Base-by-base conservation (phyloP, 2,113 vertebrate species). In the Regulus satrapa region DNA sequence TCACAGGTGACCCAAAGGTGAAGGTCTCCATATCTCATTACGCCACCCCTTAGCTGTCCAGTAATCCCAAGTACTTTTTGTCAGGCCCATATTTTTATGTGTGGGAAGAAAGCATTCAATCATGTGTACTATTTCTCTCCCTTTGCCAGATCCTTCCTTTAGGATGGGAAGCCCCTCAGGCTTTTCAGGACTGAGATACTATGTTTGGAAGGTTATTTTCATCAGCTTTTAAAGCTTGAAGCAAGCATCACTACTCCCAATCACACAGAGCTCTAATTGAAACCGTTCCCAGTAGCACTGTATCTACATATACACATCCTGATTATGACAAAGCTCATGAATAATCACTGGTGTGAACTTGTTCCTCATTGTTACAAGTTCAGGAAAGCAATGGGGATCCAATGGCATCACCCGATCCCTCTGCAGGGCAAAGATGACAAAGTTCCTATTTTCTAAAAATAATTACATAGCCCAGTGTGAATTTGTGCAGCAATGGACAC, bases 231-330 rank as follows among this genome's bases (percentile, higher is more conserved):
- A 93, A 95, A 91, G 89, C 73, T 76, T 86, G 68, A 85, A 83
- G 51, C 18, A 78, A 71, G 66, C 81, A 86, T 74, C 52, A 9
- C 73, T 93, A 43, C 81, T 92, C 85, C 92, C 86, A 61, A 32
- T 85, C 15, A 80, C 74, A 75, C 80, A 95, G 66, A 90, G 88
- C 79, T 96, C 67, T 94, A 95, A 97, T 85, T 95, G 96, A 97
- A 96, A 94, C 46, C 0, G 1, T 95, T 95, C 80, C 87, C 89
- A 56, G 73, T 14, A 92, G 58, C 76, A 73, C 59, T 78, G 75
- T 97, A 95, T 97, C 95, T 96, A 95, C 92, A 92, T 87, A 96
- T 94, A 95, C 96, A 97, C 85, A 95, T 82, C 79, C 95, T 97
- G 96, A 97, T 97, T 96, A 96, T 82, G 78, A 48, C 26, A 85